Evolutionary conservation across 2,888 invertebrate species (phyloP).

Genomic region (Amphipyra berbera): DNA sequence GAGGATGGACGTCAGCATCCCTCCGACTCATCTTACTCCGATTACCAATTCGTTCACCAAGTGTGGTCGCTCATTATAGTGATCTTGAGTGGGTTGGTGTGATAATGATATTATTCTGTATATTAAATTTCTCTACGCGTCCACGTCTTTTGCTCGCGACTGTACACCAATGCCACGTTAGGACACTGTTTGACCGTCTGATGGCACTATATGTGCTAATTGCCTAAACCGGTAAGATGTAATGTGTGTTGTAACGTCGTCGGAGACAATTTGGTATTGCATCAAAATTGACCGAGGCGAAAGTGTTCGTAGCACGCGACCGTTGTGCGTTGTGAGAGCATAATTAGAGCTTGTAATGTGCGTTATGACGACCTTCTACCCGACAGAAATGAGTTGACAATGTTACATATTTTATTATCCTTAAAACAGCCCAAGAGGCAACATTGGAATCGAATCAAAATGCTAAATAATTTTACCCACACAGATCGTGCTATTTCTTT

Average conservation of each 20-base stretch:
- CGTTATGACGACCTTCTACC: constrained; percentile 30
- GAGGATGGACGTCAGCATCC: too few relatives aligned
- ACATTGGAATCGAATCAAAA: too few relatives aligned
- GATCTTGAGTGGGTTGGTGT: too few relatives aligned
- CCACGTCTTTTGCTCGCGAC: constrained; percentile 15
- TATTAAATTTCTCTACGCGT: too few relatives aligned
- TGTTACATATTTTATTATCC: constrained; percentile 4
- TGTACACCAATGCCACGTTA: constrained; percentile 61
- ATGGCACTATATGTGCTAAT: constrained; percentile 68
- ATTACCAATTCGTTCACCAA: too few relatives aligned
- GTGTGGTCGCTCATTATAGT: too few relatives aligned
- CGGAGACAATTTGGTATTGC: constrained; percentile 62
- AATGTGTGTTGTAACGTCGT: constrained; percentile 48
- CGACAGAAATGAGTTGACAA: constrained; percentile 5
- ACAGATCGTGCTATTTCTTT: too few relatives aligned
- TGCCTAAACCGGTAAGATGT: constrained; percentile 50
- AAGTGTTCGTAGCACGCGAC: constrained; percentile 63
- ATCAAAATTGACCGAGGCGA: constrained; percentile 67
- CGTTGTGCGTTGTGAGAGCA: constrained; percentile 70
- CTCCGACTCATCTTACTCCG: too few relatives aligned
- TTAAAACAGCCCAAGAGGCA: too few relatives aligned
- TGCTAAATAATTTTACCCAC: too few relatives aligned
- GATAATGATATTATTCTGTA: too few relatives aligned
- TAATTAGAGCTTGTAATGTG: constrained; percentile 68
- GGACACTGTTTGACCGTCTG: constrained; percentile 47